These are phyloP conservation scores for Dolichallabes microphthalmus DNA, from an alignment of 2,113 vertebrate genomes.

Conservation along the genomic window DNA sequence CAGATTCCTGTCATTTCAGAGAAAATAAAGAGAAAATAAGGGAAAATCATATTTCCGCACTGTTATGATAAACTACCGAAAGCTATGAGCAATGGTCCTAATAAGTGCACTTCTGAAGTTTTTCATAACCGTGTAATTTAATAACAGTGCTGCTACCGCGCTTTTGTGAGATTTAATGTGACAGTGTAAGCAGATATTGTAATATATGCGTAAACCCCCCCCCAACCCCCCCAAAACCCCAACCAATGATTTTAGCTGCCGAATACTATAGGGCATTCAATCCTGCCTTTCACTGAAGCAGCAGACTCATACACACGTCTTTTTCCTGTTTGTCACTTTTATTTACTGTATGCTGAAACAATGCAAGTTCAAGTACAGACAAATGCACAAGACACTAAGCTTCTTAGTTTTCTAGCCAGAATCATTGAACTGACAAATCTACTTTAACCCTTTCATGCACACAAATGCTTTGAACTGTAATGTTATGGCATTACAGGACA, in stretches of 20 bases:
- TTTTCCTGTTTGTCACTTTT: too few species aligned
- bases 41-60: conserved; percentile 1
- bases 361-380: too few species aligned
- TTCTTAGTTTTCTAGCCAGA: too few species aligned
- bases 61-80: conserved; percentile 10
- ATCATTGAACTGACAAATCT: too few species aligned
- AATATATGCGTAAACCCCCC: neutral
- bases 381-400: too few species aligned
- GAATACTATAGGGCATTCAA: neutral
- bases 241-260: neutral
- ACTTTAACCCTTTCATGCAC: too few species aligned
- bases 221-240: too few species aligned
- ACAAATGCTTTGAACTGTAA: too few species aligned
- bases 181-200: conserved; percentile 16
- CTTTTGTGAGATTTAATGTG: neutral
- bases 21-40: conserved; percentile 19
- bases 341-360: too few species aligned
- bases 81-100: conserved; percentile 11
- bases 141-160: neutral
- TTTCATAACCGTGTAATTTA: conserved; percentile 22
- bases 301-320: too few species aligned
- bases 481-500: too few species aligned
- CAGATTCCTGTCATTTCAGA: neutral
- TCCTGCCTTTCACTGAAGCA: too few species aligned
- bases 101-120: conserved; percentile 4